phyloP scores from a whole-genome alignment of 1,140 invertebrate species.

The Drosophila chauvacae region DNA sequence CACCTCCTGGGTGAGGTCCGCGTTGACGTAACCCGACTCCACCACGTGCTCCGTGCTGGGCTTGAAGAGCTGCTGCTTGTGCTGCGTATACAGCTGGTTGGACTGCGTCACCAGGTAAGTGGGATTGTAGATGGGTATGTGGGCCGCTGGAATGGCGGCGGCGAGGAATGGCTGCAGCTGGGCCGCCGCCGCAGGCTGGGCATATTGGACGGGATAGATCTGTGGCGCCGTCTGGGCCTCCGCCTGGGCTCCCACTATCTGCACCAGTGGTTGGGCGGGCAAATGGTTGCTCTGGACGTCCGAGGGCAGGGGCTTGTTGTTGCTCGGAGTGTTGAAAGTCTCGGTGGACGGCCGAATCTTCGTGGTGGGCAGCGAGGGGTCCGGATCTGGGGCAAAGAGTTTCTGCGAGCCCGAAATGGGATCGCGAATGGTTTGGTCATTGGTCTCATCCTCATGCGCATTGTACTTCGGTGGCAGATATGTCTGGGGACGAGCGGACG shows the following conservation, averaged over 20 bases:
- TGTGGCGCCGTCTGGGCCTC: slow-evolving; percentile 61
- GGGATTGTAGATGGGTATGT: slow-evolving; percentile 83
- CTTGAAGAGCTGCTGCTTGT: slow-evolving; percentile 81
- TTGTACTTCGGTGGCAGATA: slow-evolving; percentile 82
- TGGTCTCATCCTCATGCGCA: slow-evolving; percentile 85
- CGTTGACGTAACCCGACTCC: slow-evolving; percentile 71
- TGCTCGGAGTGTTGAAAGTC: slow-evolving; percentile 84
- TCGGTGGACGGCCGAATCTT: slow-evolving; percentile 84
- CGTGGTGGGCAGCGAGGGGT: slow-evolving; percentile 82
- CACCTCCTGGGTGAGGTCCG: slow-evolving; percentile 79
- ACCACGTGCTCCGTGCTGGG: slow-evolving; percentile 66
- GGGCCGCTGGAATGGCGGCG: slow-evolving; percentile 60
- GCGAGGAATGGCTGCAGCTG: slow-evolving; percentile 62
- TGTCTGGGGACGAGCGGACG: slow-evolving; percentile 40
- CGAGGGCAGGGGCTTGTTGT: slow-evolving; percentile 84
- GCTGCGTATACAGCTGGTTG: slow-evolving; percentile 78
- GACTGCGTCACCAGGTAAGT: slow-evolving; percentile 83
- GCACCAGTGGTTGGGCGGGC: slow-evolving; percentile 73
- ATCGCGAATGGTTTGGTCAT: slow-evolving; percentile 82
- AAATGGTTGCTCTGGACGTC: slow-evolving; percentile 77
- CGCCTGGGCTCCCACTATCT: slow-evolving; percentile 75
- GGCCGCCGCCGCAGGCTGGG: slow-evolving; percentile 45
- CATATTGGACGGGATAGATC: slow-evolving; percentile 76
- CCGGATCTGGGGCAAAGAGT: slow-evolving; percentile 85
- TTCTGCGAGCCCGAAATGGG: slow-evolving; percentile 83